phyloP scores from a whole-genome alignment of 1,140 invertebrate species.

The Chironomus striatipennis region DNA sequence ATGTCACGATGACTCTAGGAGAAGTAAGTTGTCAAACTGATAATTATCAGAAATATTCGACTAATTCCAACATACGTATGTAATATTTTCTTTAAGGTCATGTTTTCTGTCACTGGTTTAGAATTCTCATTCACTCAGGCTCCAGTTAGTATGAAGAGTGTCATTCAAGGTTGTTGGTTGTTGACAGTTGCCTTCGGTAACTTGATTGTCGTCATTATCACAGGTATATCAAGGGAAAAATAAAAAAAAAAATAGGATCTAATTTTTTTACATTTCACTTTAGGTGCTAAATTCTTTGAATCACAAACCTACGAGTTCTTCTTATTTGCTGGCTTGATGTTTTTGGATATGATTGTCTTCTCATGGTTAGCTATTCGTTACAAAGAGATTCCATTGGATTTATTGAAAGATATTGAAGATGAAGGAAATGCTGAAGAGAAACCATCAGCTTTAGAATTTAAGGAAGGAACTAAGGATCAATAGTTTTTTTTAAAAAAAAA shows the following conservation, averaged over 20 bases:
- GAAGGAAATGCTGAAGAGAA: background rate
- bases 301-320: conserved; percentile 66
- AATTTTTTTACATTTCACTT: background rate
- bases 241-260: background rate
- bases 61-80: background rate
- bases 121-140: conserved; percentile 88
- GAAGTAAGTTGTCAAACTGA: conserved; percentile 45
- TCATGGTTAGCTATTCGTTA: background rate
- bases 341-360: background rate
- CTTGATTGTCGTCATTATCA: conserved; percentile 78
- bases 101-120: conserved; percentile 87
- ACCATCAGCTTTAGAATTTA: background rate
- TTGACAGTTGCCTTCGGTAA: conserved; percentile 88
- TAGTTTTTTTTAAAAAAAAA: background rate
- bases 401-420: background rate
- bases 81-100: conserved; percentile 42
- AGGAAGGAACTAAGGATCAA: background rate
- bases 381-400: background rate
- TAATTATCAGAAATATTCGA: background rate
- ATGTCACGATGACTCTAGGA: conserved; percentile 73
- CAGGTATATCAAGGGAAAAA: conserved; percentile 29
- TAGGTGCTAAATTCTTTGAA: conserved; percentile 33
- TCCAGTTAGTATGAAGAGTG: conserved; percentile 81
- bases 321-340: conserved; percentile 51
- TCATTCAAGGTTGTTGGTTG: conserved; percentile 82